phyloP scores from a whole-genome alignment of 2,888 invertebrate genomes.

The Macrophya annulata region DNA sequence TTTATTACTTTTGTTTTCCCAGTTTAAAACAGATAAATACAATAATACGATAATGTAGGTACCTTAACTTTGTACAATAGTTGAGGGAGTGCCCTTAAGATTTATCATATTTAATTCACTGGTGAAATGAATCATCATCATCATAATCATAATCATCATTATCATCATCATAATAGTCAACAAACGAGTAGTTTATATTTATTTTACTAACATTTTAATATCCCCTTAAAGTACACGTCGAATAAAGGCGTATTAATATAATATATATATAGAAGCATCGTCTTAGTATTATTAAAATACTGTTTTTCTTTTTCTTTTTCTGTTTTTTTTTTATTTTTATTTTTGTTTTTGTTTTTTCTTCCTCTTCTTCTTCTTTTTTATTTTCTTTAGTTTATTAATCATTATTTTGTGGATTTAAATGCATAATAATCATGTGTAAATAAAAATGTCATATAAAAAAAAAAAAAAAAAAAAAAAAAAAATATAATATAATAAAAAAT shows the following conservation, averaged over 20 bases:
- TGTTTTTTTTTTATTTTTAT: constrained; percentile 55
- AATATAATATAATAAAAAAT: no score
- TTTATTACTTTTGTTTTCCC: background rate
- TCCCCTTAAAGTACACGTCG: constrained; percentile 57
- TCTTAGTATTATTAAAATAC: constrained; percentile 67
- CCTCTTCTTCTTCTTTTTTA: constrained; percentile 27
- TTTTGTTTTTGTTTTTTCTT: background rate
- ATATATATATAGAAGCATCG: constrained; percentile 65
- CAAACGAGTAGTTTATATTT: constrained; percentile 12
- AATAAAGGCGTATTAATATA: constrained; percentile 65
- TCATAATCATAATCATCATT: background rate
- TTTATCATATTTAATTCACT: constrained; percentile 39
- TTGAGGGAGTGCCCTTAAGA: constrained; percentile 4
- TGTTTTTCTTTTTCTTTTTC: constrained; percentile 62
- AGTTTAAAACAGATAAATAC: background rate
- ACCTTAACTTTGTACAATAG: constrained; percentile 55
- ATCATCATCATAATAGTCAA: background rate
- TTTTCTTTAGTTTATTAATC: constrained; percentile 53
- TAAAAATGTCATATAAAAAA: constrained; percentile 14
- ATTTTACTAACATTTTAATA: background rate
- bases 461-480: background rate
- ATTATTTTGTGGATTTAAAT: constrained; percentile 47
- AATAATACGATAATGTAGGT: constrained; percentile 2
- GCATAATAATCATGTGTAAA: background rate
- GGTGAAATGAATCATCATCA: constrained; percentile 1